phyloP scores from a whole-genome alignment of 1,140 invertebrate genomes.

The Eciton burchellii region DNA sequence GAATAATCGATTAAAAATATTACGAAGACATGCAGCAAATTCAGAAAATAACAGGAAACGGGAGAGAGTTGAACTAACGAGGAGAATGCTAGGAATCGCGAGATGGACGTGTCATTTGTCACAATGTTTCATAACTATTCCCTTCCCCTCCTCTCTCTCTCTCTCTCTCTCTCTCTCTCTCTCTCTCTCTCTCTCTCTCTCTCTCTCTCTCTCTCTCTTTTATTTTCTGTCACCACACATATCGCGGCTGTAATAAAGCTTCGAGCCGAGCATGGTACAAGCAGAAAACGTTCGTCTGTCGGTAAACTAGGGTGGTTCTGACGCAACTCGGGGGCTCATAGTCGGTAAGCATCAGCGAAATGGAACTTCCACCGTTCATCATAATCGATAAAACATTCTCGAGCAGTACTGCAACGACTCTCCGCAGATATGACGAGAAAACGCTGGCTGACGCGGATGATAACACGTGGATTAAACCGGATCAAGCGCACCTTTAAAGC shows the following conservation, averaged over 20 bases:
- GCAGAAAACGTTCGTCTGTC: conserved; percentile 26
- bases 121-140: not conserved
- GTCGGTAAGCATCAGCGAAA: conserved; percentile 42
- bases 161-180: too few species aligned
- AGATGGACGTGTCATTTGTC: not conserved
- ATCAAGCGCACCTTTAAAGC: conserved; percentile 19
- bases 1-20: not conserved
- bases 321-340: conserved; percentile 9
- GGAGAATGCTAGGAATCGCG: not conserved
- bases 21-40: too few species aligned
- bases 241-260: not conserved
- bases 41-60: not conserved
- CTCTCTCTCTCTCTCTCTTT: too few species aligned
- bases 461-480: conserved; percentile 8
- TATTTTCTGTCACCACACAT: not conserved
- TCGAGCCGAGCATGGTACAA: conserved; percentile 8
- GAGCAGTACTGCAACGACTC: not conserved
- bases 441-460: conserved; percentile 5
- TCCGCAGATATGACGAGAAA: conserved; percentile 4
- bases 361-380: conserved; percentile 37
- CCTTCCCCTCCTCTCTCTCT: too few species aligned
- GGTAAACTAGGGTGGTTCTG: conserved; percentile 50
- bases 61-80: not conserved
- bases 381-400: conserved; percentile 27
- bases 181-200: too few species aligned